Percentiles rank a stretch among this genome's conserved stretches.
Conservation (phyloP, 2,888 invertebrate species). For the Anarsia innoxiella region DNA sequence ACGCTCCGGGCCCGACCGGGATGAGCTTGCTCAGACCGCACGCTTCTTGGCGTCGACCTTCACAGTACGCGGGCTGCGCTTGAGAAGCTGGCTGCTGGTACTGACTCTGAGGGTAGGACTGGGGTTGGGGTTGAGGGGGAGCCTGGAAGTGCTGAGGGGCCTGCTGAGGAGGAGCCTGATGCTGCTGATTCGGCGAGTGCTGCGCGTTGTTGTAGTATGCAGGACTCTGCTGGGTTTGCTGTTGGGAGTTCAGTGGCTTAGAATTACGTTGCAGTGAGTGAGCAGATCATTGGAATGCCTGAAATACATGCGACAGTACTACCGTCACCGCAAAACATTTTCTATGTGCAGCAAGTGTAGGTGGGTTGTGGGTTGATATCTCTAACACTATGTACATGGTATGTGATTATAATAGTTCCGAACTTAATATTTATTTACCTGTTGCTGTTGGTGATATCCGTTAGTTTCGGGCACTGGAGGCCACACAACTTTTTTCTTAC, state of each 20-base stretch:
- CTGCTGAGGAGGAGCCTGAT: slow-evolving; percentile 53
- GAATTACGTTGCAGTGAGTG: slow-evolving; percentile 14
- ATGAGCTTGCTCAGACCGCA: slow-evolving; percentile 67
- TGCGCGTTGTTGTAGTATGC: slow-evolving; percentile 64
- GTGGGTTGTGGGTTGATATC: no score
- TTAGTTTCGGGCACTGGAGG: slow-evolving; percentile 84
- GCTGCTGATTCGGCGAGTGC: slow-evolving; percentile 44
- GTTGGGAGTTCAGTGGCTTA: slow-evolving; percentile 44
- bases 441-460: slow-evolving; percentile 73
- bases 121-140: slow-evolving; percentile 24
- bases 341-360: slow-evolving; percentile 44
- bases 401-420: not conserved
- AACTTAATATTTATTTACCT: slow-evolving; percentile 3
- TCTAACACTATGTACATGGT: not conserved
- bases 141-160: slow-evolving; percentile 32
- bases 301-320: slow-evolving; percentile 34
- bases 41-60: slow-evolving; percentile 54
- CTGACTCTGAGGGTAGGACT: slow-evolving; percentile 17
- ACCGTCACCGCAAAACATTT: slow-evolving; percentile 43
- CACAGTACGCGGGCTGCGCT: slow-evolving; percentile 44
- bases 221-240: slow-evolving; percentile 48
- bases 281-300: no score
- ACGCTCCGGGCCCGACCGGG: slow-evolving; percentile 56
- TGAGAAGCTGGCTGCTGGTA: slow-evolving; percentile 17
- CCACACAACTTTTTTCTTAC: slow-evolving; percentile 91